Conservation (phyloP, 2,797 vertebrate species). For the Parambassis ranga region DNA sequence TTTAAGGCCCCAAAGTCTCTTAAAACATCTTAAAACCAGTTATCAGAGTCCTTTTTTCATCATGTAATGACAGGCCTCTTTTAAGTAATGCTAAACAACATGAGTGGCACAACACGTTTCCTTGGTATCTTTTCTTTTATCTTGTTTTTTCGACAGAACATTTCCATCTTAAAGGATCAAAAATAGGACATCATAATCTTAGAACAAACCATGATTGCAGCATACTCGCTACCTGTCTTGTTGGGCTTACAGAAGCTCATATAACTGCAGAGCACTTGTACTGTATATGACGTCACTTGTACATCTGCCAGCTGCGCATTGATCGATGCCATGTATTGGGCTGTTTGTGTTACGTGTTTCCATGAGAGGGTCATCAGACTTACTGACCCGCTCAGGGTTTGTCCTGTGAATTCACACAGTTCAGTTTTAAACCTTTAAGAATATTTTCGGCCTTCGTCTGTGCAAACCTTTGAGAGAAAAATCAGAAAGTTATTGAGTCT, state of each 20-base stretch:
- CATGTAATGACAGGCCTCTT: slow-evolving; percentile 40
- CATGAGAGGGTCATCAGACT: background rate
- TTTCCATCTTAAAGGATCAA: background rate
- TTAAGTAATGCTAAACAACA: background rate
- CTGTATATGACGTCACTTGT: background rate
- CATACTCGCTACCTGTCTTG: no score
- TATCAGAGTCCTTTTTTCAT: slow-evolving; percentile 31
- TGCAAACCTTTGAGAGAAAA: no score
- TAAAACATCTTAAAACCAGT: slow-evolving; percentile 30
- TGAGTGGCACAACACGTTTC: background rate
- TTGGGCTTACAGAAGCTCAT: background rate
- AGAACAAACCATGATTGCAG: no score
- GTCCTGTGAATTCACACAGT: background rate
- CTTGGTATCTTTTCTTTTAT: background rate
- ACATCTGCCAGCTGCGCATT: background rate
- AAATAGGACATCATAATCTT: background rate
- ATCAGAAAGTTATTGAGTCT: no score
- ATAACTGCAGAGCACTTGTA: background rate
- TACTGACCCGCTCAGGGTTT: background rate
- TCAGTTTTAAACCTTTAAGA: background rate
- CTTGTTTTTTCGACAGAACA: background rate
- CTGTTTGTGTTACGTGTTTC: background rate
- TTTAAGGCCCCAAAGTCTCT: slow-evolving; percentile 24
- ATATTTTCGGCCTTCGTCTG: no score
- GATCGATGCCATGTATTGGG: background rate